Percentiles rank a stretch among this genome's conserved stretches.
These are phyloP conservation scores for Clinocottus analis DNA, from an alignment of 2,113 vertebrate species.

Conservation along the genomic window DNA sequence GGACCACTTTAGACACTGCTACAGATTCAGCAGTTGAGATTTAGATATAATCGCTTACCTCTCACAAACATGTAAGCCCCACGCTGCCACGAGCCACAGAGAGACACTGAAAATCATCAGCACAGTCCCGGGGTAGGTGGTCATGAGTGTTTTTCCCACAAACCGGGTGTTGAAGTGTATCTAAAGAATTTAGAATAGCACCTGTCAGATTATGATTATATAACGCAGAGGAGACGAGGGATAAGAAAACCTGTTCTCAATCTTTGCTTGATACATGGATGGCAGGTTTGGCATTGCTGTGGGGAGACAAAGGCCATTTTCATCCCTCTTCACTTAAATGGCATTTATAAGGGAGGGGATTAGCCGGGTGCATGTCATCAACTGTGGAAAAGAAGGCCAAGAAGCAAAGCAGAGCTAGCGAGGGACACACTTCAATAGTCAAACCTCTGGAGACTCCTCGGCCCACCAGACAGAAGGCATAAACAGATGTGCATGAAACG, in stretches of 20 bases:
- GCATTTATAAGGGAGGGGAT: constrained; percentile 64
- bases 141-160: constrained; percentile 96
- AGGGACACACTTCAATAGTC: constrained; percentile 63
- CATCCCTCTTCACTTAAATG: constrained; percentile 67
- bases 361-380: constrained; percentile 53
- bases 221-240: constrained; percentile 67
- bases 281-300: constrained; percentile 62
- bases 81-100: constrained; percentile 94
- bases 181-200: constrained; percentile 67
- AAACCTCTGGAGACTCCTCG: constrained; percentile 64
- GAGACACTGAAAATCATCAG: constrained; percentile 96
- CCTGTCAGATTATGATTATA: constrained; percentile 64
- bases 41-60: constrained; percentile 79
- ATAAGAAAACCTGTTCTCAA: constrained; percentile 63
- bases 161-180: constrained; percentile 93
- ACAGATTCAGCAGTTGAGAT: not conserved
- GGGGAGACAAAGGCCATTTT: constrained; percentile 65
- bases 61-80: constrained; percentile 95
- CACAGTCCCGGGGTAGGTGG: constrained; percentile 93
- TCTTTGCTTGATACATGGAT: constrained; percentile 64
- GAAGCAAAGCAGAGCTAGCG: constrained; percentile 43
- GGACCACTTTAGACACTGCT: no score
- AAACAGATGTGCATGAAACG: constrained; percentile 62
- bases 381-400: constrained; percentile 54
- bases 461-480: constrained; percentile 69